Evolutionary conservation across 2,113 vertebrate species (phyloP).

Genomic region (Gymnogyps californianus): DNA sequence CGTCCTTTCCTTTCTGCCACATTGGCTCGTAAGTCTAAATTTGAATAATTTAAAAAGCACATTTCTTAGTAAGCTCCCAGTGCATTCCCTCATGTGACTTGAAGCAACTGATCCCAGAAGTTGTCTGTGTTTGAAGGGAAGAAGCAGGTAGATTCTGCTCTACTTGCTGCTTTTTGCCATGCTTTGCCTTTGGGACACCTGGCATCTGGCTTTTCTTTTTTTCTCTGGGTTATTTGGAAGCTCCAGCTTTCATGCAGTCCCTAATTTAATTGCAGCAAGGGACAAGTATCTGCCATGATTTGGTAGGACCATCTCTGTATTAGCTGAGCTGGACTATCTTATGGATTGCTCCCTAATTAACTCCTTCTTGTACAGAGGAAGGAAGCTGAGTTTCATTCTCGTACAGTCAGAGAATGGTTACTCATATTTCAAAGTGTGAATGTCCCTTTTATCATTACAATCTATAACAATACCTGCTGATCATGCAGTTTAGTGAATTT

Average conservation of each 20-base stretch:
- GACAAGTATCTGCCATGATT: background rate
- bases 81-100: background rate
- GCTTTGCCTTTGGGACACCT: background rate
- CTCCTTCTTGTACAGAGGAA: background rate
- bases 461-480: background rate
- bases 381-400: background rate
- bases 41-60: slow-evolving; percentile 49
- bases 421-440: background rate
- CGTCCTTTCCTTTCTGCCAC: slow-evolving; percentile 52
- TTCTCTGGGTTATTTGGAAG: background rate
- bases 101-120: background rate
- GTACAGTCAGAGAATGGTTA: background rate
- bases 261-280: background rate
- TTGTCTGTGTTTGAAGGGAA: background rate
- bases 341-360: background rate
- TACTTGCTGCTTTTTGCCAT: background rate
- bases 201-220: background rate
- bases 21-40: slow-evolving; percentile 43
- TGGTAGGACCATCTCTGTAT: background rate
- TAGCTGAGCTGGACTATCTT: background rate
- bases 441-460: background rate
- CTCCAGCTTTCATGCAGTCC: background rate
- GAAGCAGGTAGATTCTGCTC: background rate
- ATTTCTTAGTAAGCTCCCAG: slow-evolving; percentile 19
- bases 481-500: background rate